Evolutionary conservation across 2,113 vertebrate species (phyloP).

Genomic region (Hydrochoerus hydrochaeris): DNA sequence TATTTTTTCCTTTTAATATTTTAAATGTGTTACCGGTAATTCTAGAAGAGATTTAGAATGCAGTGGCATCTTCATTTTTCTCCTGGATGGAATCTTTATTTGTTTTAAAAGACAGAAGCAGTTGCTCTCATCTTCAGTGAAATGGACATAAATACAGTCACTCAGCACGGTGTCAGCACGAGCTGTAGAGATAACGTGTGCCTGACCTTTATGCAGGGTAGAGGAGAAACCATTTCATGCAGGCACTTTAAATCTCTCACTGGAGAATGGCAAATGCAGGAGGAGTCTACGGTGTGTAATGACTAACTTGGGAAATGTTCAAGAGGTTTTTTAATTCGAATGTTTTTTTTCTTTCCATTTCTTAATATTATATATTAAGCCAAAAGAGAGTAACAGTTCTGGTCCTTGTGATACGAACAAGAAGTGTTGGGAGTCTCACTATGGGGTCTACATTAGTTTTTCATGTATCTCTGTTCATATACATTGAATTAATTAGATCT

Average conservation of each 20-base stretch:
- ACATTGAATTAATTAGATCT: neutral
- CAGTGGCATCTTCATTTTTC: conserved; percentile 23
- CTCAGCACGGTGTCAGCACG: conserved; percentile 35
- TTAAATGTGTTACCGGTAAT: conserved; percentile 53
- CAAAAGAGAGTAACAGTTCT: neutral
- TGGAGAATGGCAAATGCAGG: neutral
- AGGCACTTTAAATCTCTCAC: neutral
- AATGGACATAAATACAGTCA: conserved; percentile 37
- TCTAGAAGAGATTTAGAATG: conserved; percentile 51
- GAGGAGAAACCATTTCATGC: neutral
- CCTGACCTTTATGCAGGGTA: conserved; percentile 22
- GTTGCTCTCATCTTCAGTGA: conserved; percentile 44
- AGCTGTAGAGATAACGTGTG: neutral
- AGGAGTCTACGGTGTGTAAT: too few relatives aligned
- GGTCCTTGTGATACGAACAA: neutral
- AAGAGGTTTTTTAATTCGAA: neutral
- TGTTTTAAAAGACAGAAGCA: conserved; percentile 67
- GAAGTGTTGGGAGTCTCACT: neutral
- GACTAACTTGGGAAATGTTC: conserved; percentile 1
- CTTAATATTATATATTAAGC: neutral
- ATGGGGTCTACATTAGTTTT: neutral
- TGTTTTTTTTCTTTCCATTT: neutral
- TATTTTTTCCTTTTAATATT: conserved; percentile 20
- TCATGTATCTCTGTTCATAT: neutral
- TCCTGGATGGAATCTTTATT: conserved; percentile 26